Evolutionary conservation across 2,797 vertebrate genomes (phyloP).

Genomic region (Gallirallus australis): DNA sequence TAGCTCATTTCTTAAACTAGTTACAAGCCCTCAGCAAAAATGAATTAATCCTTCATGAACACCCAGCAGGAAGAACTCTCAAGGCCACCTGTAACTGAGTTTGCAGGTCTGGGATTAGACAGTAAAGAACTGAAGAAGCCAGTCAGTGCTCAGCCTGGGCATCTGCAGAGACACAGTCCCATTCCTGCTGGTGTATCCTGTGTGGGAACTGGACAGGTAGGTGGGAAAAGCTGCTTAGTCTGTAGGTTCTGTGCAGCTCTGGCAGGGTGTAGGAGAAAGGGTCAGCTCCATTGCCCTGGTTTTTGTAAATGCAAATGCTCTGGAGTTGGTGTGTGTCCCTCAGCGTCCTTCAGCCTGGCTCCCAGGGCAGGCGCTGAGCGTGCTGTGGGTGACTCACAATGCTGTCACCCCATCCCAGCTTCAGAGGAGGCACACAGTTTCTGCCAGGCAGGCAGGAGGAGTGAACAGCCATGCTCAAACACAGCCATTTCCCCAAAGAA

Average conservation of each 20-base stretch:
- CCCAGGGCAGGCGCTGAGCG: not conserved
- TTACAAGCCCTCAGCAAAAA: not conserved
- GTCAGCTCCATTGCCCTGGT: not conserved
- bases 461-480: not conserved
- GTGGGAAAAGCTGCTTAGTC: not conserved
- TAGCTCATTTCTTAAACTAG: not conserved
- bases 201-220: not conserved
- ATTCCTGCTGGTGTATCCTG: not conserved
- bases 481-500: not conserved
- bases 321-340: not conserved
- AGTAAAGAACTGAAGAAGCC: not conserved
- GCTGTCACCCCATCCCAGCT: not conserved
- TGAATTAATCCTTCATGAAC: not conserved
- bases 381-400: not conserved
- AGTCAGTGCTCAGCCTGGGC: not conserved
- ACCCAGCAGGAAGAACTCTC: not conserved
- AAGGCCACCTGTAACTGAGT: not conserved
- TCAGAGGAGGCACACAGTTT: not conserved
- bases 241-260: not conserved
- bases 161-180: not conserved
- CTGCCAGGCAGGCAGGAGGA: not conserved
- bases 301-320: not conserved
- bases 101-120: not conserved
- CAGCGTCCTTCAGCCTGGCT: not conserved
- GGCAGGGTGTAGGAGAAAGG: not conserved